phyloP scores from a whole-genome alignment of 2,888 invertebrate species.

The Synergus gifuensis region DNA sequence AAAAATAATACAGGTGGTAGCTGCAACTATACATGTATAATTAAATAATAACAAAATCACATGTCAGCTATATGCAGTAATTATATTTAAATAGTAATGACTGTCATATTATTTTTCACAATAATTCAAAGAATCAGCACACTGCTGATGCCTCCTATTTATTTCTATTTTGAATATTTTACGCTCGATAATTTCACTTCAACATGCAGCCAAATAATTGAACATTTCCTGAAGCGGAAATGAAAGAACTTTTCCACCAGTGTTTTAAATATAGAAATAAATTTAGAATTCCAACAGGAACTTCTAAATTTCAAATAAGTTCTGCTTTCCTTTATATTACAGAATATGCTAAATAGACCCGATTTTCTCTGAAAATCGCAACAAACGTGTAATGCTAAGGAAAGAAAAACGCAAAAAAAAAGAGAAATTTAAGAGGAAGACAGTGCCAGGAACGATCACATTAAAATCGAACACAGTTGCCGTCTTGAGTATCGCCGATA shows the following conservation, averaged over 20 bases:
- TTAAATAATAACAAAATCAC: too few relatives aligned
- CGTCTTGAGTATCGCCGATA: constrained; percentile 18
- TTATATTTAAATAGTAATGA: too few relatives aligned
- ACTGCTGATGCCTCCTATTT: too few relatives aligned
- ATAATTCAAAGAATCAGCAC: too few relatives aligned
- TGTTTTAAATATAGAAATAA: background rate
- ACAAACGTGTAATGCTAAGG: background rate
- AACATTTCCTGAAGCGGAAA: too few relatives aligned
- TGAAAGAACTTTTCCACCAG: too few relatives aligned
- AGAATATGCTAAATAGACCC: background rate
- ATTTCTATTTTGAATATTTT: too few relatives aligned
- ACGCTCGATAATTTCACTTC: too few relatives aligned
- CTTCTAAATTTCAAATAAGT: background rate
- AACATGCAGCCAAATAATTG: too few relatives aligned
- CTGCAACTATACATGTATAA: background rate
- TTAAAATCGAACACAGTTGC: constrained; percentile 38
- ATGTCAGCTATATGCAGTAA: too few relatives aligned
- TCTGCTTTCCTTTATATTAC: background rate
- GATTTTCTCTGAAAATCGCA: background rate
- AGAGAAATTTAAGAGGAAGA: constrained; percentile 16
- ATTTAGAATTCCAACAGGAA: background rate
- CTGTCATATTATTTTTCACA: too few relatives aligned
- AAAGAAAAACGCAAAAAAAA: background rate
- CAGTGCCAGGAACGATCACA: constrained; percentile 36
- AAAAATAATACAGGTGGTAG: constrained; percentile 22